phyloP scores from a whole-genome alignment of 2,888 invertebrate genomes.

The Serripes groenlandicus region DNA sequence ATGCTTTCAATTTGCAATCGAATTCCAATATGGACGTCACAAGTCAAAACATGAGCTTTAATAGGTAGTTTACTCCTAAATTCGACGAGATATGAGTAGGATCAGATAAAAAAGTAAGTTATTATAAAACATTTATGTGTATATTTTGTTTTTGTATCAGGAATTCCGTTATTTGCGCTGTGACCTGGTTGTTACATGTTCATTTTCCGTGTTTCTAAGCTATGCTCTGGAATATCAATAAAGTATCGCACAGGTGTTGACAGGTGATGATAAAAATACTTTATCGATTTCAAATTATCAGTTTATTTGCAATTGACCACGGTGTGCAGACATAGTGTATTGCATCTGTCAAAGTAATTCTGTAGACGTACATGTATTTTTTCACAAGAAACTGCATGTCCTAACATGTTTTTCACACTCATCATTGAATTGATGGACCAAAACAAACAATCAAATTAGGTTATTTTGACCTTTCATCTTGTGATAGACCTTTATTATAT shows the following conservation, averaged over 20 bases:
- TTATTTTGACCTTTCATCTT: neutral
- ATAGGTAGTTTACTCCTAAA: neutral
- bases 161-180: too few relatives aligned
- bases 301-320: neutral
- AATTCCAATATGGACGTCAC: conserved; percentile 34
- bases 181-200: too few relatives aligned
- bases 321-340: conserved; percentile 5
- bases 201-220: conserved; percentile 4
- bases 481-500: neutral
- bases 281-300: conserved; percentile 8
- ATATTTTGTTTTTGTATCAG: too few relatives aligned
- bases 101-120: neutral
- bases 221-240: neutral
- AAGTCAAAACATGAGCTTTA: conserved; percentile 31
- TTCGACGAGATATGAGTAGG: neutral
- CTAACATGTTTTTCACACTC: conserved; percentile 43
- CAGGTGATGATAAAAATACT: conserved; percentile 1
- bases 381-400: conserved; percentile 28
- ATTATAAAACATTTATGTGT: neutral
- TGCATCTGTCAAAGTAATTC: neutral
- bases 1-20: conserved; percentile 3
- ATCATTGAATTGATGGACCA: neutral
- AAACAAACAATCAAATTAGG: neutral
- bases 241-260: conserved; percentile 36
- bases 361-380: neutral